Conservation (phyloP, 2,888 invertebrate species). For the Argyresthia goedartella region DNA sequence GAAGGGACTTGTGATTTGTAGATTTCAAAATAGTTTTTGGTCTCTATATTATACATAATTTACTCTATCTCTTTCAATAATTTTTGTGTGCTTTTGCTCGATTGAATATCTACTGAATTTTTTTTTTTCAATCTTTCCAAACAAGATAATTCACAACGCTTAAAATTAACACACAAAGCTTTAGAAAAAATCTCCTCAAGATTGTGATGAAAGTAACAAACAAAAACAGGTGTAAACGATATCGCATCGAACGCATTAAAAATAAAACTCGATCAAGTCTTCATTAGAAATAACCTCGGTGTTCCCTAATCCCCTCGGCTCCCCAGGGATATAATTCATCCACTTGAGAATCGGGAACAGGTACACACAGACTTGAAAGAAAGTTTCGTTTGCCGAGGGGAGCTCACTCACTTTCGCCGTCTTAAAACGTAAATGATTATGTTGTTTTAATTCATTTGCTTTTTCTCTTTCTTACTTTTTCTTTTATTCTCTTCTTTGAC, state of each 20-base stretch:
- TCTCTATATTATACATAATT: too few species aligned
- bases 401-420: constrained; percentile 46
- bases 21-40: too few species aligned
- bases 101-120: too few species aligned
- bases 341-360: constrained; percentile 65
- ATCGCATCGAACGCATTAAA: constrained; percentile 46
- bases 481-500: constrained; percentile 49
- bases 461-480: constrained; percentile 51
- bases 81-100: too few species aligned
- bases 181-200: too few species aligned
- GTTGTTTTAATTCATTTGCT: constrained; percentile 69
- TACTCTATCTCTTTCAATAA: too few species aligned
- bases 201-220: constrained; percentile 5
- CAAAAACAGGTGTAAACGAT: constrained; percentile 44
- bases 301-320: constrained; percentile 26
- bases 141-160: too few species aligned
- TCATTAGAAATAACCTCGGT: constrained; percentile 56
- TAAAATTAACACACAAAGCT: too few species aligned
- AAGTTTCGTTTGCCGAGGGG: constrained; percentile 64
- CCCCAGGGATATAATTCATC: constrained; percentile 66
- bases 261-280: constrained; percentile 56
- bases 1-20: too few species aligned
- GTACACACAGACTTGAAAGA: constrained; percentile 65
- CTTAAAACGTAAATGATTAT: constrained; percentile 67
- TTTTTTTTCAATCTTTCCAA: too few species aligned